Base-by-base conservation (phyloP, 1,140 invertebrate genomes). In the Heliconius melpomene region DNA sequence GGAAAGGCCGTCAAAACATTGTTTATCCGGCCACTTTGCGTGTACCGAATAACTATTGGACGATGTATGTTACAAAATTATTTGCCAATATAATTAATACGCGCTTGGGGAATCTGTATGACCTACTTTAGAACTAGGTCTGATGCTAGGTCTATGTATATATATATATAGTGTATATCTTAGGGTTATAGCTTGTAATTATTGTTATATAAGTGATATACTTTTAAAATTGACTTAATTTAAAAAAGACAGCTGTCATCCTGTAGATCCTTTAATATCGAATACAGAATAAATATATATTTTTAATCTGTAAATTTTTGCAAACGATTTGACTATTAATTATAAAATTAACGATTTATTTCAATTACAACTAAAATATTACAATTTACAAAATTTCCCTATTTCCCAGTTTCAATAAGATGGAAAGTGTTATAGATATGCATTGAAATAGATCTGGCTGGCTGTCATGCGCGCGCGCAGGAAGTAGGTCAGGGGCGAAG, bases 401-500 rank as follows among this genome's bases (percentile, higher is more conserved):
- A 38, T 38, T 75, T 72, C 36, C 46, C 40, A 29, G 70, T 72
- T 54, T 70, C 66, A 77, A 54, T 26, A 77, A 77, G 70, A 77
- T 77, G 76, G 72, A 74, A 79, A 79, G 78, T 79, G 26, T 23
- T 23, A 72, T 75, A 77, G 66, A 77, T 75, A 79, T 79, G 80
- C 78, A 79, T 83, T 86, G 83, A 86, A 84, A 86, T 83, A 84
- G 83, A 86, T 84, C 83, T 81, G 85, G 77, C 81, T 75, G 82
- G 82, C 82, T 84, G 82, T 84, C 84, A 75, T 86, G 80, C 83
- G 83, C 80, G 80, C 75, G 83, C 84, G 81, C 82, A 79, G 81
- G 46, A 93, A 89, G 82, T 93, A 84, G 91, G 91, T 93, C 91
- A 92, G 84, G 82, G 80, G 87, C 88, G 89, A 92, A 92, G 90